Conservation (phyloP, 2,113 vertebrate genomes). For the Zosterops borbonicus region DNA sequence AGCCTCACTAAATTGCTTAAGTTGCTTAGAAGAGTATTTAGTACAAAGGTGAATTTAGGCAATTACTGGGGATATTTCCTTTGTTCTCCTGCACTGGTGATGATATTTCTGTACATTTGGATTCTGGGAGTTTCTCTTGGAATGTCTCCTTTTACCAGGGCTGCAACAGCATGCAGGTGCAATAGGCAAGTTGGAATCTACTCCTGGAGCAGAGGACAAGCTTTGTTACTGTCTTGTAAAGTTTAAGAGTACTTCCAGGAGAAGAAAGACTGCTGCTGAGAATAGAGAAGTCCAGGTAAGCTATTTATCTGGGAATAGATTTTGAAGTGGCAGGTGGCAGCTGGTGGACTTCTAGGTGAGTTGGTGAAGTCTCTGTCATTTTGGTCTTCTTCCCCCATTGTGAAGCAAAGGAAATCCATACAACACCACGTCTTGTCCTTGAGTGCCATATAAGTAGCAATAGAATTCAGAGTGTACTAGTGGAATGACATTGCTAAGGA, state of each 20-base stretch:
- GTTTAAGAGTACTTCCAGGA: background rate
- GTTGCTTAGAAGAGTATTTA: background rate
- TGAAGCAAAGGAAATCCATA: background rate
- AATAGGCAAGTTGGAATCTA: background rate
- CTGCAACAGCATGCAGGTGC: background rate
- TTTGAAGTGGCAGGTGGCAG: background rate
- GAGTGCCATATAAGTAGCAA: rapidly evolving
- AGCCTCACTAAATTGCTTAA: background rate
- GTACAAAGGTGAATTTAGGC: background rate
- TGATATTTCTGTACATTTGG: background rate
- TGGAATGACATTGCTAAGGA: background rate
- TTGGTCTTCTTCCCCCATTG: background rate
- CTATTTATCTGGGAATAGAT: background rate
- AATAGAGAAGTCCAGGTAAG: background rate
- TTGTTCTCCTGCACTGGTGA: background rate
- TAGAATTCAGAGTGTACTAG: background rate
- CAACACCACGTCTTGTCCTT: background rate
- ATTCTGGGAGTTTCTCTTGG: background rate
- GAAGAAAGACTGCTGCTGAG: background rate
- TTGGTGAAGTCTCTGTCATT: background rate
- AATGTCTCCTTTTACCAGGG: background rate
- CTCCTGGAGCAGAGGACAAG: background rate
- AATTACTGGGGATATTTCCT: background rate
- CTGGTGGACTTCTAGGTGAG: background rate
- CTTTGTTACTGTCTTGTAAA: background rate